Evolutionary conservation across 2,113 vertebrate species (phyloP), one percentile per base, ranked within the genome.

Genomic region (Cnemophilus loriae): DNA sequence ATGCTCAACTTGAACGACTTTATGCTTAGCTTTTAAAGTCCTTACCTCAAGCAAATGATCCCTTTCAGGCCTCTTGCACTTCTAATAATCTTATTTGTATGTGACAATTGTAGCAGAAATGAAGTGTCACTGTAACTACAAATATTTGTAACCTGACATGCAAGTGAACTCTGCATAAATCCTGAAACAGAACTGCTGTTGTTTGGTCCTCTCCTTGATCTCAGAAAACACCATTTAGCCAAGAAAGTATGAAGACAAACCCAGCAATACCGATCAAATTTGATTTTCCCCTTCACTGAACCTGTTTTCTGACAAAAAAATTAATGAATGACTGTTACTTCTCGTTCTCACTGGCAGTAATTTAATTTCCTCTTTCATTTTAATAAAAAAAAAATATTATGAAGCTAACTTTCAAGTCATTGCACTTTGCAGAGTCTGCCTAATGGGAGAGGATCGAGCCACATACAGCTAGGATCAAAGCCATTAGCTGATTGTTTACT

Each of bases 251-350:
- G 70, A 87, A 93, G 70, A 74, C 35, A 92, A 90, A 82, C 28
- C 23, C 56, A 78, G 74, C 18, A 92, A 84, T 63, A 92, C 61
- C 6, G 8, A 52, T 42, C 37, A 82, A 77, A 91, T 90, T 81
- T 78, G 50, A 90, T 96, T 90, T 84, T 92, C 65, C 15, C 37
- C 60, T 91, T 91, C 90, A 55, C 20, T 82, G 87, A 94, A 53
- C 50, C 41, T 74, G 39, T 81, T 79, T 69, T 91, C 84, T 1
- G 2, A 91, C 32, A 64, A 88, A 76, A 76, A 53, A 93, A 85
- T 74, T 86, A 92, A 79, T 69, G 30, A 59, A 65, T 69, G 32
- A 89, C 52, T 75, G 37, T 79, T 88, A 68, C 53, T 88, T 79
- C 59, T 83, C 63, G 32, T 49, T 93, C 57, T 93, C 49, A 30